Evolutionary conservation across 2,888 invertebrate genomes (phyloP), one percentile per base, ranked within the genome.

Genomic region (Magallana nippona): DNA sequence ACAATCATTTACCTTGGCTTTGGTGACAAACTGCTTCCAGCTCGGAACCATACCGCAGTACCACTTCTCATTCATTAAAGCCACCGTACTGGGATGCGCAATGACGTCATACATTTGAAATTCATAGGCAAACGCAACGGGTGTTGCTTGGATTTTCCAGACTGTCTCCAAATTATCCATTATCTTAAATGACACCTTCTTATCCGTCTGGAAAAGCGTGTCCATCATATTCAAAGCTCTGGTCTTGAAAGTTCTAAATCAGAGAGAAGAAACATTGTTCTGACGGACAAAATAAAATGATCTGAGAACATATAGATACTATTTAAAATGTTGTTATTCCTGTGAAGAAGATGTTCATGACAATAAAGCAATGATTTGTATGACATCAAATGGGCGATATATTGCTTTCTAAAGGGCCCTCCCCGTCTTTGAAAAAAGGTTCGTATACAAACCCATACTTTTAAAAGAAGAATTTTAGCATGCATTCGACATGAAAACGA

Each of bases 81-180:
- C 60, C 17, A 60, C 60, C 15, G 60, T n/a, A 17, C 60, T n/a
- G 17, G 60, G 60, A 60, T 60, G 60, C 17, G 60, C 60, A n/a
- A 60, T 60, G 60, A 60, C n/a, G 17, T 60, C 60, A 60, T 60
- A 60, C 60, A 60, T 60, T n/a, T 60, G 60, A n/a, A 60, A 60
- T 60, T 60, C 60, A n/a, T 60, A n/a, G 10, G 60, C 60, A 60
- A 60, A 60, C 60, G 60, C 17, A n/a, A 60, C 11, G 15, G 60
- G 60, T n/a, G 5, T 60, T 60, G 60, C 60, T n/a, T 60, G 60
- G n/a, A 60, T 60, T 15, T 60, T 17, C 60, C 60, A 60, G n/a
- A 60, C 60, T n/a, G 60, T 60, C n/a, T 60, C 60, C 60, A 60
- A 60, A n/a, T 1, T 60, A 60, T 60, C n/a, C 60, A 60, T 17